Evolutionary conservation across 2,888 invertebrate genomes (phyloP), one percentile per base, ranked within the genome.

Genomic region (Pomacea canaliculata): DNA sequence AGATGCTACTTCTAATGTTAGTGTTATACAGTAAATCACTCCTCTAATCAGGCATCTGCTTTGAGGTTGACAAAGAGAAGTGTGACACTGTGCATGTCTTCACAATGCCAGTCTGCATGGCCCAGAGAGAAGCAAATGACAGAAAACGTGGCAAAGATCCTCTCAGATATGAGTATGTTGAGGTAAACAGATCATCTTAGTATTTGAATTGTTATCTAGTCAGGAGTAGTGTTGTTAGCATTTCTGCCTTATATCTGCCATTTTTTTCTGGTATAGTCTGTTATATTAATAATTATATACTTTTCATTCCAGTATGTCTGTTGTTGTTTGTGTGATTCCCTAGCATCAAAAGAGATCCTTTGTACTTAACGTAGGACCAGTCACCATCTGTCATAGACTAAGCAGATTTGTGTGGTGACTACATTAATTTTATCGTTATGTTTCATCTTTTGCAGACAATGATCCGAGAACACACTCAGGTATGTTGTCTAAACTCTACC

Each of bases 401-500:
- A 37, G 37, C 37, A 37, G 37, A 37, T 37, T 37, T 37, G 37
- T 5, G 37, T 37, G 5, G 37, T 37, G 37, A 37, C 51, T 16
- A 56, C 16, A 56, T 56, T 56, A 10, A 10, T 56, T 16, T 56
- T 56, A 66, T 59, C 19, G 73, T 71, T 72, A 59, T 65, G 51
- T 16, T 37, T 27, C 73, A 75, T 76, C 71, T 59, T 65, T 87
- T 86, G 78, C 84, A 89, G 89, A 79, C 76, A 63, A 76, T 88
- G 73, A 82, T 89, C 7, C 85, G 84, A 76, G 89, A 88, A 70
- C 83, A 88, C 81, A 82, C 85, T 56, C 84, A 87, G 82, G 89
- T 88, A 83, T 80, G 87, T 56, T 56, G 51, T 56, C 51, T 10
- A 56, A 16, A 56, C 16, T 56, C 10, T 10, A 2, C 51, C 51